Percentiles rank a stretch among this genome's conserved stretches.
These are phyloP conservation scores for Itoplectis maculator DNA, from an alignment of 2,888 invertebrate genomes.

Conservation along the genomic window DNA sequence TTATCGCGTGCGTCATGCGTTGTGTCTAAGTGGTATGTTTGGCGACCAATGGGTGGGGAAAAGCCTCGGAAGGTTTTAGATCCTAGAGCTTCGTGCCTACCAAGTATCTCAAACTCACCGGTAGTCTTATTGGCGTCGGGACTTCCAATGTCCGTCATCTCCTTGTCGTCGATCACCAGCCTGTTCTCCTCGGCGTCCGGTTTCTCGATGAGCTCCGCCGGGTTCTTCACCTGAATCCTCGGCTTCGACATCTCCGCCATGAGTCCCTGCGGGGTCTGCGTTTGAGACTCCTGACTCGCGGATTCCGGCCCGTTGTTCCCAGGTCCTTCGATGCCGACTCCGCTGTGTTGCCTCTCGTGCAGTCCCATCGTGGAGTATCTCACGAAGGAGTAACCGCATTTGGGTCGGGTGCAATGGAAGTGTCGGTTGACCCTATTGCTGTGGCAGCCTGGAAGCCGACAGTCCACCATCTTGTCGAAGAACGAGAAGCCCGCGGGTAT, in stretches of 20 bases:
- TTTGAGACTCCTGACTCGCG: constrained; percentile 72
- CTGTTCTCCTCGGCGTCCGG: constrained; percentile 75
- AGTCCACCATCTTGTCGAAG: constrained; percentile 91
- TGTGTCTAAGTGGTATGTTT: neutral
- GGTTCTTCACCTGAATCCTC: constrained; percentile 82
- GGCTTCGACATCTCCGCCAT: constrained; percentile 77
- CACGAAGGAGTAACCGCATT: constrained; percentile 90
- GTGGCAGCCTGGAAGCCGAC: constrained; percentile 88
- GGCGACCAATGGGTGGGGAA: neutral
- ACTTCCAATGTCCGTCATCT: constrained; percentile 75
- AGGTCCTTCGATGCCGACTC: constrained; percentile 76
- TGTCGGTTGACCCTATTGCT: constrained; percentile 90
- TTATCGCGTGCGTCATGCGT: constrained; percentile 60
- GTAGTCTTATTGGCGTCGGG: constrained; percentile 82
- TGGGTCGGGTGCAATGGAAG: constrained; percentile 90
- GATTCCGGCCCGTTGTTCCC: constrained; percentile 40
- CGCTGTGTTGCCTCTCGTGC: constrained; percentile 89
- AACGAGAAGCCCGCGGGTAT: constrained; percentile 94
- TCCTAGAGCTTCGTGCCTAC: constrained; percentile 71
- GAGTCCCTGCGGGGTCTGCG: constrained; percentile 53
- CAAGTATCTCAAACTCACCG: constrained; percentile 77
- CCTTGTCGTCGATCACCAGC: constrained; percentile 79
- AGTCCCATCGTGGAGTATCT: constrained; percentile 90
- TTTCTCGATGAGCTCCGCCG: constrained; percentile 82
- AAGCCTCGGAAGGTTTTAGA: constrained; percentile 54